A percentile compares a stretch with the other conserved stretches of the same genome.
phyloP scores from a whole-genome alignment of 2,888 invertebrate species.

The Salticus scenicus region DNA sequence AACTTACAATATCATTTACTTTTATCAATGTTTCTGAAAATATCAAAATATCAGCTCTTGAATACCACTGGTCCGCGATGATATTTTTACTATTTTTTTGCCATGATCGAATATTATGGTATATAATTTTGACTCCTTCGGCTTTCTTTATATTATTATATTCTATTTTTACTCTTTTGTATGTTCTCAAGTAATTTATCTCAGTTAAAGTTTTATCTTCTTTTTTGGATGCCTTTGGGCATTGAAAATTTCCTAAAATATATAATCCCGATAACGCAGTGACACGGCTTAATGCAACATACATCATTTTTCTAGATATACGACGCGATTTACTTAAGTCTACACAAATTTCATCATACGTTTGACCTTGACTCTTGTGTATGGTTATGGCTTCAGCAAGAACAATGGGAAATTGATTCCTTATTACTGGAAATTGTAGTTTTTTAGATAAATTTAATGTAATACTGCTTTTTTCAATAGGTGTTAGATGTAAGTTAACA shows the following conservation, averaged over 20 bases:
- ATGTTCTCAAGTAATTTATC: background rate
- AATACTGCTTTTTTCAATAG: background rate
- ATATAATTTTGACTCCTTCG: background rate
- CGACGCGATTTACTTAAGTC: background rate
- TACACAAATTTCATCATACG: background rate
- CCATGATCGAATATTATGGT: background rate
- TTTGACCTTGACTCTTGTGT: conserved; percentile 71
- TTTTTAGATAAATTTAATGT: conserved; percentile 1
- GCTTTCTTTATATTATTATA: background rate
- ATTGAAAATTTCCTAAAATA: background rate
- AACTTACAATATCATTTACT: no score
- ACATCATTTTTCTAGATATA: background rate
- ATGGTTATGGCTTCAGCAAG: conserved; percentile 72
- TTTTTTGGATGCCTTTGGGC: background rate
- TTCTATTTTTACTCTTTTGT: background rate
- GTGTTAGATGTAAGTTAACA: background rate
- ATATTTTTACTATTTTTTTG: background rate
- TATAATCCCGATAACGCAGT: background rate
- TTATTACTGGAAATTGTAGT: background rate
- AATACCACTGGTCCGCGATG: background rate
- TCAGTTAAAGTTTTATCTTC: background rate
- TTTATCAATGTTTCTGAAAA: no score
- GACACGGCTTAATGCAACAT: no score
- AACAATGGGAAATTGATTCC: conserved; percentile 71
- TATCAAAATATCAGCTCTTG: no score